Evolutionary conservation across 2,797 vertebrate species (phyloP).

Genomic region (Macropodus opercularis): DNA sequence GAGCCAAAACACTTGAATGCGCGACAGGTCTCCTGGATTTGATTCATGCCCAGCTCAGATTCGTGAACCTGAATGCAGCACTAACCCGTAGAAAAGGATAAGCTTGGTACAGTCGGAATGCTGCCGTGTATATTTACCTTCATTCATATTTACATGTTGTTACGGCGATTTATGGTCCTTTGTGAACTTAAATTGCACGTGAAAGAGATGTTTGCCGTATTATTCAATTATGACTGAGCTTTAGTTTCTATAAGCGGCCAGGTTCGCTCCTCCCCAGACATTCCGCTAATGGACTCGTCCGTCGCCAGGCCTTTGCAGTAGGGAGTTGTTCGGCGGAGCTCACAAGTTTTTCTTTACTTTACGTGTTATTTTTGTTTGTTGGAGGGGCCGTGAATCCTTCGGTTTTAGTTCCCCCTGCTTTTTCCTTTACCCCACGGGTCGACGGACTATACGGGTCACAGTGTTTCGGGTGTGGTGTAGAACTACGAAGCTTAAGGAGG

Average conservation of each 20-base stretch:
- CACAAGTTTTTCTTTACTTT: conserved; percentile 78
- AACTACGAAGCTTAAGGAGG: conserved; percentile 41
- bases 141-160: neutral
- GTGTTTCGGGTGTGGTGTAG: conserved; percentile 56
- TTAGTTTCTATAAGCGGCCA: conserved; percentile 1
- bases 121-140: conserved; percentile 14
- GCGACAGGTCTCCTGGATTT: conserved; percentile 9
- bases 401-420: neutral
- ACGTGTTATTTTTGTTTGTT: conserved; percentile 48
- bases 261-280: conserved; percentile 52
- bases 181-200: rapidly evolving
- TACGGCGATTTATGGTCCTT: rapidly evolving
- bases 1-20: conserved; percentile 36
- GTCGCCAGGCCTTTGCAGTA: conserved; percentile 78
- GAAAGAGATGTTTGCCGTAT: rapidly evolving
- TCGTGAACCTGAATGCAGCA: conserved; percentile 52
- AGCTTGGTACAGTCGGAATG: conserved; percentile 74
- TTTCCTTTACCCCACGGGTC: conserved; percentile 5
- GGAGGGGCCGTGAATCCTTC: neutral
- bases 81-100: neutral
- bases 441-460: conserved; percentile 31
- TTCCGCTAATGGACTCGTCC: conserved; percentile 75
- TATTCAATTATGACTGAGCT: neutral
- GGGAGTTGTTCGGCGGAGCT: conserved; percentile 79
- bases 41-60: conserved; percentile 42